Evolutionary conservation across 2,888 invertebrate species (phyloP), one percentile per base, ranked within the genome.

Genomic region (Agriopis leucophaearia): DNA sequence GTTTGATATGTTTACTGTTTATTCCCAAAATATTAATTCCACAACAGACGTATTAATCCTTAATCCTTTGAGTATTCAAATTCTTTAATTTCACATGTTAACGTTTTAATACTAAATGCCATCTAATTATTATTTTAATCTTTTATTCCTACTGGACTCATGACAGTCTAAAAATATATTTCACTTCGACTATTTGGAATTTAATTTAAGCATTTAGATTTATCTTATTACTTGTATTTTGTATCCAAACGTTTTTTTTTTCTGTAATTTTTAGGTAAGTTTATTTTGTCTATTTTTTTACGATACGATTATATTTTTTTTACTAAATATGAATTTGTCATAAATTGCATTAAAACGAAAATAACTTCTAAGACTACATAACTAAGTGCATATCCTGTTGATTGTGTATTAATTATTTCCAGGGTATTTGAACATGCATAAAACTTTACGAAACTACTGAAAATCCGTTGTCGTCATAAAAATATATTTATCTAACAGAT

Each of bases 271-370:
- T 4, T 51, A 35, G 36, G 9, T 51, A 51, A 36, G n/a, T n/a
- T 36, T 16, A 38, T 54, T 54, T 54, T 54, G 52, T 54, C 36
- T 38, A n/a, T 54, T 38, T 38, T 54, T 54, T 38, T 38, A 38
- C 10, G 9, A 12, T 54, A 38, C 10, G 5, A 54, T 15, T 16
- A 38, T 16, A 15, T 52, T 15, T 15, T 35, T 50, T 50, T 50
- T 48, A 47, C 15, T 18, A 50, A 35, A 35, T 12, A 16, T 54
- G 35, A 52, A 15, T 54, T 9, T 52, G 27, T 6, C 5, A 38
- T 38, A 38, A 52, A 10, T 10, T 38, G 15, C 13, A 54, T 54
- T n/a, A n/a, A n/a, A n/a, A n/a, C n/a, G n/a, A n/a, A n/a, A n/a
- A n/a, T 27, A 27, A 27, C 18, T 27, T 2, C 27, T 27, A 27